phyloP scores from a whole-genome alignment of 2,113 vertebrate species.

The Pituophis catenifer region DNA sequence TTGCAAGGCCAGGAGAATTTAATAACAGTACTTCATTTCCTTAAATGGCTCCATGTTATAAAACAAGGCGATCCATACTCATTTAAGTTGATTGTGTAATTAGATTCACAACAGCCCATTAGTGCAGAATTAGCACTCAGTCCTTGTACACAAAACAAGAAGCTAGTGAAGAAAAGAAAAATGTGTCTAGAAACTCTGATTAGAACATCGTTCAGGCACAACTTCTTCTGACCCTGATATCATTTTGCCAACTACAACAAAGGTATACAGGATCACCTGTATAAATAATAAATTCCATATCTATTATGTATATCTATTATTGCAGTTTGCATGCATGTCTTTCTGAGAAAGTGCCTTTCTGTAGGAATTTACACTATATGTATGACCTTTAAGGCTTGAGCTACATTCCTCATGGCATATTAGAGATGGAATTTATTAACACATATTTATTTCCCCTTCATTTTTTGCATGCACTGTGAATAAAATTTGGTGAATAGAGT shows the following conservation, averaged over 20 bases:
- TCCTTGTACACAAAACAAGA: fast-evolving
- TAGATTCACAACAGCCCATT: constrained; percentile 21
- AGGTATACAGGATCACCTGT: background rate
- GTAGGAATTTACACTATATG: background rate
- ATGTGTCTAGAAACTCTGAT: background rate
- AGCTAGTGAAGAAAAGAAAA: fast-evolving
- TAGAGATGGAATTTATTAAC: background rate
- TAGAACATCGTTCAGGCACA: background rate
- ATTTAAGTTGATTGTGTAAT: constrained; percentile 45
- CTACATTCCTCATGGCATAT: background rate
- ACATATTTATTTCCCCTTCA: background rate
- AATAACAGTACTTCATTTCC: background rate
- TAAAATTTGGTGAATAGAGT: background rate
- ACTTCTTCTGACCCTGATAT: background rate
- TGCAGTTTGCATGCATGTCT: background rate
- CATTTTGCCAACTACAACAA: background rate
- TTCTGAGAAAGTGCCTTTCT: background rate
- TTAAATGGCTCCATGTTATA: constrained; percentile 34
- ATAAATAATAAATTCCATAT: background rate
- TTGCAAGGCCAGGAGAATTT: constrained; percentile 28
- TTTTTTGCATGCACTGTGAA: background rate
- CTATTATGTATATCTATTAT: background rate
- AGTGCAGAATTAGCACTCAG: constrained; percentile 13
- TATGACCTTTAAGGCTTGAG: background rate
- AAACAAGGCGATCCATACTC: constrained; percentile 36